Conservation (phyloP, 1,140 invertebrate genomes). For the Drosophila insularis region DNA sequence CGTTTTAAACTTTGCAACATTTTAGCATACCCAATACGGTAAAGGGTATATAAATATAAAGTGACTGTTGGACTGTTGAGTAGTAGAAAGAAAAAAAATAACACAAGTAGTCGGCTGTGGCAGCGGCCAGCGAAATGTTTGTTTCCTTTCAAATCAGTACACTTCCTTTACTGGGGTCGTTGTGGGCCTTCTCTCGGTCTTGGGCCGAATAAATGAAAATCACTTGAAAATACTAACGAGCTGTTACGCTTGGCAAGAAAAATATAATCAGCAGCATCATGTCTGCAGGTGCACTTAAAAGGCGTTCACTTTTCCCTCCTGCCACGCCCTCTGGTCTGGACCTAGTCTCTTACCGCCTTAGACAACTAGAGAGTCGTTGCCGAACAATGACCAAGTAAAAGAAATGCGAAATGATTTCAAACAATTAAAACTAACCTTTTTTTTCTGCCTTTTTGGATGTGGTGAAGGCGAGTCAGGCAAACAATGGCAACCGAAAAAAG, state of each 20-base stretch:
- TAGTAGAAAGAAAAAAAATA: constrained; percentile 26
- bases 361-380: constrained; percentile 10
- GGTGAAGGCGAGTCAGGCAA: constrained; percentile 32
- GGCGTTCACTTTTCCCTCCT: constrained; percentile 71
- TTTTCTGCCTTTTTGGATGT: constrained; percentile 24
- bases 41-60: not conserved
- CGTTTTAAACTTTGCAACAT: not conserved
- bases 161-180: constrained; percentile 53
- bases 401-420: constrained; percentile 39
- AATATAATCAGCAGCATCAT: constrained; percentile 81
- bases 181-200: constrained; percentile 26
- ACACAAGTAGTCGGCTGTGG: not conserved
- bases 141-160: constrained; percentile 80
- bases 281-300: constrained; percentile 81
- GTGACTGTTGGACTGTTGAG: constrained; percentile 3
- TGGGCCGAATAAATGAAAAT: constrained; percentile 72
- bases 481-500: constrained; percentile 45
- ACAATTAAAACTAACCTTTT: constrained; percentile 79
- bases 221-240: constrained; percentile 81
- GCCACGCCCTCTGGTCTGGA: constrained; percentile 23
- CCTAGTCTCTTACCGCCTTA: no score
- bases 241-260: constrained; percentile 79
- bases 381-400: constrained; percentile 51
- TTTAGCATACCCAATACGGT: not conserved
- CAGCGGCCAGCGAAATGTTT: constrained; percentile 56